Conservation (phyloP, 2,113 vertebrate genomes). For the Sphaerodactylus townsendi region DNA sequence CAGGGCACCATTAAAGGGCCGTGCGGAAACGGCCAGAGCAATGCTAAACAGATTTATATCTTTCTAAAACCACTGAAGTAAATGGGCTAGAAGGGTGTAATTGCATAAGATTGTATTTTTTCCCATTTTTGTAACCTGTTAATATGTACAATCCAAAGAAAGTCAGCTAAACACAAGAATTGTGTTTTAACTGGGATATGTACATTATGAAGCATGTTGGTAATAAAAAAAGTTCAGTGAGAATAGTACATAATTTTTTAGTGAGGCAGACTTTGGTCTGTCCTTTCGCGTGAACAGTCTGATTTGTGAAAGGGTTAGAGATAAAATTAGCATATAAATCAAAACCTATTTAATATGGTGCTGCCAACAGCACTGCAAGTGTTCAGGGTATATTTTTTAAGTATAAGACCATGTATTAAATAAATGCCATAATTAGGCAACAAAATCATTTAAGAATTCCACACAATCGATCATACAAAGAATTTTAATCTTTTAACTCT, state of each 20-base stretch:
- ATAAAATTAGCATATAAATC: slow-evolving; percentile 71
- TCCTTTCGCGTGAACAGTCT: slow-evolving; percentile 61
- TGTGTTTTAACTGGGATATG: neutral
- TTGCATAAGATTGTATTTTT: too few species aligned
- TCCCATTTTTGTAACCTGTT: too few species aligned
- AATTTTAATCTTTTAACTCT: slow-evolving; percentile 58
- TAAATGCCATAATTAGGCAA: slow-evolving; percentile 69
- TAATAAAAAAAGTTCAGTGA: neutral
- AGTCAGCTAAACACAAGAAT: neutral
- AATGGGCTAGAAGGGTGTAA: too few species aligned
- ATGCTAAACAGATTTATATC: too few species aligned
- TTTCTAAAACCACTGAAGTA: too few species aligned
- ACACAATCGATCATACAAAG: slow-evolving; percentile 60
- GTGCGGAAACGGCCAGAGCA: too few species aligned
- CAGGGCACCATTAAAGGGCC: too few species aligned
- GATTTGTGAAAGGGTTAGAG: slow-evolving; percentile 46
- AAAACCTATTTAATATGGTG: slow-evolving; percentile 61
- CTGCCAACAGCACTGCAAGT: slow-evolving; percentile 47
- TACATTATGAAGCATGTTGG: neutral
- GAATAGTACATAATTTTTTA: neutral
- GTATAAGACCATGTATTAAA: slow-evolving; percentile 51
- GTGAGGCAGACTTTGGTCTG: neutral
- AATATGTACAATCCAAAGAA: neutral
- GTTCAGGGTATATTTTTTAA: slow-evolving; percentile 37
- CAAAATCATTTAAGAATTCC: slow-evolving; percentile 62